Conservation (phyloP, 2,797 vertebrate genomes). For the Bovichtus diacanthus region DNA sequence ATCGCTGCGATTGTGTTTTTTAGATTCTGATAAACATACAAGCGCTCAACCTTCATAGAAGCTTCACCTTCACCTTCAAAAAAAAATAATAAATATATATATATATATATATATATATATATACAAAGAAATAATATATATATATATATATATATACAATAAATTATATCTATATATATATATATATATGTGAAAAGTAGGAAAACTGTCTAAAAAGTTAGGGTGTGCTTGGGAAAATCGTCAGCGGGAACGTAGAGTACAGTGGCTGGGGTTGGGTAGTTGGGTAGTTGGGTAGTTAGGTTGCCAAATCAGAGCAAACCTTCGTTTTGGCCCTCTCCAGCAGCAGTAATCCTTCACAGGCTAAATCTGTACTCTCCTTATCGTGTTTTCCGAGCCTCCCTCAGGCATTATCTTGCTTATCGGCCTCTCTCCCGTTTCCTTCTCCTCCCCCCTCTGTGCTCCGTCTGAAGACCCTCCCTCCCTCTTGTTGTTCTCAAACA, state of each 20-base stretch:
- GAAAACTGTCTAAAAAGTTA: neutral
- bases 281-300: neutral
- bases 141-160: too few species aligned
- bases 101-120: too few species aligned
- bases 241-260: neutral
- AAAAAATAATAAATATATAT: too few species aligned
- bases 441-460: neutral
- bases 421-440: neutral
- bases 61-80: too few species aligned
- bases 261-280: too few species aligned
- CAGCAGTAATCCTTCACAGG: neutral
- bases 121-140: too few species aligned
- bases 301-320: neutral
- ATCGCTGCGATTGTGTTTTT: too few species aligned
- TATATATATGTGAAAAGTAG: too few species aligned
- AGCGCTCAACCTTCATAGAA: too few species aligned
- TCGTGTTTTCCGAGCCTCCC: slow-evolving; percentile 28
- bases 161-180: too few species aligned
- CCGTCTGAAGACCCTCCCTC: neutral
- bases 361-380: slow-evolving; percentile 16
- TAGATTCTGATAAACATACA: too few species aligned
- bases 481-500: neutral
- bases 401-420: slow-evolving; percentile 19
- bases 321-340: neutral
- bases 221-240: neutral